Percentiles rank a stretch among this genome's conserved stretches.
These are phyloP conservation scores for Hirtodrosophila alboralis DNA, from an alignment of 2,888 invertebrate genomes.

Conservation along the genomic window DNA sequence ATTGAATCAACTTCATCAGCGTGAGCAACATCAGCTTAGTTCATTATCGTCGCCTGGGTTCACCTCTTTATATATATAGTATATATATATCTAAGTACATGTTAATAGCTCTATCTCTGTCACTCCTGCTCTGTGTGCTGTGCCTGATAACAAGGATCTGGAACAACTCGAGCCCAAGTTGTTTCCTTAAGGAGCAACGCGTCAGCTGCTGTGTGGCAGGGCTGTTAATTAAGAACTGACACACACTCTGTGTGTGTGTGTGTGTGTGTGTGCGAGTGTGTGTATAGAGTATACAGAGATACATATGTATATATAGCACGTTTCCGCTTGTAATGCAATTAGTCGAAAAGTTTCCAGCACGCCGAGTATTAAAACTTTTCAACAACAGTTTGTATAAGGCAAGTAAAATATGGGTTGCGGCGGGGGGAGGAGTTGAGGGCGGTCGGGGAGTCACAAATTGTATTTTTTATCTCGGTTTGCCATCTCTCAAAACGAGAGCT, in stretches of 20 bases:
- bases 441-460: slow-evolving; percentile 14
- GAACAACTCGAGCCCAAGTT: slow-evolving; percentile 25
- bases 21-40: slow-evolving; percentile 59
- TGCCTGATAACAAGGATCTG: slow-evolving; percentile 33
- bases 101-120: background rate
- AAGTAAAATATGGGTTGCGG: slow-evolving; percentile 7
- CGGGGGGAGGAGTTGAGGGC: background rate
- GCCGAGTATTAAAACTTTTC: slow-evolving; percentile 56
- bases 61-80: slow-evolving; percentile 3
- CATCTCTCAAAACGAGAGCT: slow-evolving; percentile 31
- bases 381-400: slow-evolving; percentile 58
- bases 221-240: slow-evolving; percentile 73
- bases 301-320: slow-evolving; percentile 61
- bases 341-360: slow-evolving; percentile 73
- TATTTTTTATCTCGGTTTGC: slow-evolving; percentile 36
- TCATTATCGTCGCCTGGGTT: slow-evolving; percentile 61
- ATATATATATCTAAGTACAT: background rate
- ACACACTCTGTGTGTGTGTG: slow-evolving; percentile 25
- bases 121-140: no score
- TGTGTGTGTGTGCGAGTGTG: slow-evolving; percentile 19
- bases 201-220: slow-evolving; percentile 31
- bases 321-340: slow-evolving; percentile 78
- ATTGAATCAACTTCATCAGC: slow-evolving; percentile 70
- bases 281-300: no score
- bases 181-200: slow-evolving; percentile 37